Evolutionary conservation across 1,140 invertebrate species (phyloP).

Genomic region (Bombus picipes): DNA sequence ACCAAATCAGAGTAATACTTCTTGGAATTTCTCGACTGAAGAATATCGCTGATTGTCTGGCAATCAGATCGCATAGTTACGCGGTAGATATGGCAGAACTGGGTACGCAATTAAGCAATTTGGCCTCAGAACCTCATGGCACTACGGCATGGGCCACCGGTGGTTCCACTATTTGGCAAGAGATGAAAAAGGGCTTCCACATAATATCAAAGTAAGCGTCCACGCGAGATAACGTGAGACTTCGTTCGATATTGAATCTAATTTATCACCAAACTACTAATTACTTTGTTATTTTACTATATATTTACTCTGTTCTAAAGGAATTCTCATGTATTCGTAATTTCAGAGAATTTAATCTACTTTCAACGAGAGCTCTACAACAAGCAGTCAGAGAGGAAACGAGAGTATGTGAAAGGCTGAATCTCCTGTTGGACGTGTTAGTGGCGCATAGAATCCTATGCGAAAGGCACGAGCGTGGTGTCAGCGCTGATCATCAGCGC

Average conservation of each 20-base stretch:
- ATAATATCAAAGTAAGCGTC: conserved; percentile 84
- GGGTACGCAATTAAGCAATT: conserved; percentile 80
- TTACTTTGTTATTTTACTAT: not conserved
- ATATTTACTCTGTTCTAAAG: not conserved
- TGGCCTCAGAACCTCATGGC: conserved; percentile 80
- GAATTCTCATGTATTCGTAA: not conserved
- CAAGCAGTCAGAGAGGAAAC: conserved; percentile 85
- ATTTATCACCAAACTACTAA: not conserved
- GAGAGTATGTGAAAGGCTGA: conserved; percentile 85
- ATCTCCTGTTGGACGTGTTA: conserved; percentile 86
- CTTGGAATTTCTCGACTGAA: conserved; percentile 84
- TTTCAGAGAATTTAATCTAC: conserved; percentile 80
- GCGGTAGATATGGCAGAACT: conserved; percentile 85
- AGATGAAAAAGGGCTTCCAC: conserved; percentile 86
- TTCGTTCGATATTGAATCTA: too few species aligned
- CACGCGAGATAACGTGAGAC: not conserved
- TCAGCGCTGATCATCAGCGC: conserved; percentile 87
- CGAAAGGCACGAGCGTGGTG: conserved; percentile 88
- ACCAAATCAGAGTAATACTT: conserved; percentile 85
- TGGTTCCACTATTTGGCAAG: conserved; percentile 84
- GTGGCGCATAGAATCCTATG: conserved; percentile 86
- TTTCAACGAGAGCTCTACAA: conserved; percentile 80
- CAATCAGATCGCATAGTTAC: conserved; percentile 84
- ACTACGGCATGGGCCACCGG: conserved; percentile 85
- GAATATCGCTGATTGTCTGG: conserved; percentile 85